Percentiles rank a stretch among this genome's conserved stretches.
Evolutionary conservation across 2,888 invertebrate species (phyloP).

Genomic region (Rapana venosa): DNA sequence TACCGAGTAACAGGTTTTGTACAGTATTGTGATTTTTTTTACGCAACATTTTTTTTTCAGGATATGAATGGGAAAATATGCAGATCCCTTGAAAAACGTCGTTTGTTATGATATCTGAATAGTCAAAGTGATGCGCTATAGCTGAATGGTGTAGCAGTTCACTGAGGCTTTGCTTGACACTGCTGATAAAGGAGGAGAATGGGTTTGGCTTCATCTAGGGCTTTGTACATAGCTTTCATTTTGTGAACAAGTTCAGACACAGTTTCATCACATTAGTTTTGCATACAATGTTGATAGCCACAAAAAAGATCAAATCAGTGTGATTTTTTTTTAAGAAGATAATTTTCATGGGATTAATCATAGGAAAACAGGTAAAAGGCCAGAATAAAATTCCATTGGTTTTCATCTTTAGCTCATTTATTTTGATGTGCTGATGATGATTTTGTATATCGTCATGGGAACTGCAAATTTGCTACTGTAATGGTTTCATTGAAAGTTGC

Average conservation of each 20-base stretch:
- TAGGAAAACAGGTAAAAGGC: background rate
- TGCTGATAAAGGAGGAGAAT: background rate
- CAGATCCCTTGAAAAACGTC: background rate
- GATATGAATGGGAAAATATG: background rate
- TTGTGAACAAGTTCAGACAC: background rate
- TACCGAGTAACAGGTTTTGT: background rate
- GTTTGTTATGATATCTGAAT: background rate
- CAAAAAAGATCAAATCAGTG: background rate
- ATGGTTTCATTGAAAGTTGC: too few relatives aligned
- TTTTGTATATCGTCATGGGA: too few relatives aligned
- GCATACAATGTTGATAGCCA: background rate
- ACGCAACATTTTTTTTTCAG: background rate
- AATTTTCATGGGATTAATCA: background rate
- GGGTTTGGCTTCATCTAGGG: background rate
- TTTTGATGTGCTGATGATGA: too few relatives aligned
- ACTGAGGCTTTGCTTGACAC: background rate
- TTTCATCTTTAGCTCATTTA: too few relatives aligned
- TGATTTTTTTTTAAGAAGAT: background rate
- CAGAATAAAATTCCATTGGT: too few relatives aligned
- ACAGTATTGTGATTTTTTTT: conserved; percentile 5
- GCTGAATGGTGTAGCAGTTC: background rate
- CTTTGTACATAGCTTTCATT: background rate
- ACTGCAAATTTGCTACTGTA: too few relatives aligned
- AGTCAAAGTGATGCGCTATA: too few relatives aligned
- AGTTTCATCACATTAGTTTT: background rate